A percentile compares a stretch with the other conserved stretches of the same genome.
These are phyloP conservation scores for Xanthostigma xanthostigma DNA, from an alignment of 2,888 invertebrate genomes.

Conservation along the genomic window DNA sequence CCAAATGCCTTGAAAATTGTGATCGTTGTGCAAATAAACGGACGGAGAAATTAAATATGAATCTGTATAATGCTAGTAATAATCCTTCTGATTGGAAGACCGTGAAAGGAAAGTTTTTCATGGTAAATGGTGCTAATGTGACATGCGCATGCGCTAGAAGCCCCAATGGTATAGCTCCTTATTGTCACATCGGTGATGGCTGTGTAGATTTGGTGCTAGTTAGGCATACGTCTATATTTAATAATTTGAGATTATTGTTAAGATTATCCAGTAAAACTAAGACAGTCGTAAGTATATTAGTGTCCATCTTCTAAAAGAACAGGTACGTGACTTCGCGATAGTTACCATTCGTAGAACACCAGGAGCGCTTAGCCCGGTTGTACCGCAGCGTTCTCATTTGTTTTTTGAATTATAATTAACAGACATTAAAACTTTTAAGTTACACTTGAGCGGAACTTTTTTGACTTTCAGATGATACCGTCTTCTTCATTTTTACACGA, in stretches of 20 bases:
- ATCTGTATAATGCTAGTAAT: slow-evolving; percentile 8
- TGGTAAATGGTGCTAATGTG: slow-evolving; percentile 62
- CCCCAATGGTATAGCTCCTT: slow-evolving; percentile 63
- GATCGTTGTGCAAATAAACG: slow-evolving; percentile 23
- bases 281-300: slow-evolving; percentile 39
- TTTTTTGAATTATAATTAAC: no score
- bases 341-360: no score
- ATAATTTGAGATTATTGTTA: slow-evolving; percentile 53
- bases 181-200: slow-evolving; percentile 67
- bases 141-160: slow-evolving; percentile 60
- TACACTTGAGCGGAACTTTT: no score
- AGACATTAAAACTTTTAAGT: no score
- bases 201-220: slow-evolving; percentile 62
- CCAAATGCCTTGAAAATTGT: slow-evolving; percentile 36
- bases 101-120: slow-evolving; percentile 56
- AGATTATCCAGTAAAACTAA: slow-evolving; percentile 44
- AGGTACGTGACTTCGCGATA: not conserved
- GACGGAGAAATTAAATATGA: slow-evolving; percentile 8
- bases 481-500: no score
- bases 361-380: not conserved
- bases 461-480: no score
- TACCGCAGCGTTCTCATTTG: not conserved
- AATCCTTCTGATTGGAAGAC: slow-evolving; percentile 33
- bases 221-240: slow-evolving; percentile 51
- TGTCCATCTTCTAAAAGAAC: not conserved